These are phyloP conservation scores for Arnoldichthys spilopterus DNA, from an alignment of 2,797 vertebrate species.

Conservation along the genomic window DNA sequence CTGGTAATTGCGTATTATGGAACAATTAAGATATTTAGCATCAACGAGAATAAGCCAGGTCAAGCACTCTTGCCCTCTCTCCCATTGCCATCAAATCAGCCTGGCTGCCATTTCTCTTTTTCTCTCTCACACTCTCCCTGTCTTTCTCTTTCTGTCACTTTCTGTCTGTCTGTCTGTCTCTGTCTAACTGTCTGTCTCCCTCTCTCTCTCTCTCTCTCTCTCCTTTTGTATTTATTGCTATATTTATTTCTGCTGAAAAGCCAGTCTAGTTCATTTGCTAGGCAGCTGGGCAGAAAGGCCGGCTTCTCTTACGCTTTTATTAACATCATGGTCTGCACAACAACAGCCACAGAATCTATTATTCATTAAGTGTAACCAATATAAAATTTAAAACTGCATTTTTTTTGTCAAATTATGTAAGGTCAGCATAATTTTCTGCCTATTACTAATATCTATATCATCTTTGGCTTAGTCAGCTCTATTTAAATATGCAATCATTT, in stretches of 20 bases:
- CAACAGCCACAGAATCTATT: constrained; percentile 97
- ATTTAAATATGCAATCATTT: constrained; percentile 99
- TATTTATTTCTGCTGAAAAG: constrained; percentile 83
- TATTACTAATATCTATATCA: constrained; percentile 99
- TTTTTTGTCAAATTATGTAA: constrained; percentile 94
- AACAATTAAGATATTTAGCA: constrained; percentile 65
- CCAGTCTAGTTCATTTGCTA: constrained; percentile 83
- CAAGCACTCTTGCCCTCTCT: constrained; percentile 52
- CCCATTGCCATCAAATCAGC: constrained; percentile 54
- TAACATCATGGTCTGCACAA: constrained; percentile 89
- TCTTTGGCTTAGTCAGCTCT: constrained; percentile 99
- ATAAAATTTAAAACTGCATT: constrained; percentile 98
- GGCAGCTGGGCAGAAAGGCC: constrained; percentile 77
- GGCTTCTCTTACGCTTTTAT: constrained; percentile 83
- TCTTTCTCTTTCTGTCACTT: constrained; percentile 46
- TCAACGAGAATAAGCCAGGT: constrained; percentile 59
- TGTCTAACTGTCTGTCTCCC: constrained; percentile 55
- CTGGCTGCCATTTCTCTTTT: constrained; percentile 51
- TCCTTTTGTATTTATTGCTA: constrained; percentile 72
- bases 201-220: constrained; percentile 49
- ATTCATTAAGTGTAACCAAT: constrained; percentile 99
- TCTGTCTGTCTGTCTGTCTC: constrained; percentile 48
- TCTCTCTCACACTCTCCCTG: constrained; percentile 49
- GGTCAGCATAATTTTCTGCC: constrained; percentile 99
- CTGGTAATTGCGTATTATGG: constrained; percentile 63